A percentile compares a stretch with the other conserved stretches of the same genome.
phyloP scores from a whole-genome alignment of 2,113 vertebrate species.

The Candoia aspera region DNA sequence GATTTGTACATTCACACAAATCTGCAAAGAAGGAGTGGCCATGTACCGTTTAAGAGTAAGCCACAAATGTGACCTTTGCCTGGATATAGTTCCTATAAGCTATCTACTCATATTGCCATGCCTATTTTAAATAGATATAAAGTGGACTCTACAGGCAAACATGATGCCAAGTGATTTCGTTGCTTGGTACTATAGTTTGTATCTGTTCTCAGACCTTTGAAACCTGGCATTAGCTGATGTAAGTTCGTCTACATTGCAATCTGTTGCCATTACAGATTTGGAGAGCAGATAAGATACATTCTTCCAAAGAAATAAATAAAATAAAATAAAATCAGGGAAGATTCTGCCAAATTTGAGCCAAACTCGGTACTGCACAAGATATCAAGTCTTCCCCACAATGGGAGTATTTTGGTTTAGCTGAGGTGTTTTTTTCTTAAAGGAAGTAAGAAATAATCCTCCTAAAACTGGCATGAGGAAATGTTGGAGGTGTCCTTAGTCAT shows the following conservation, averaged over 20 bases:
- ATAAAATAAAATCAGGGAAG: background rate
- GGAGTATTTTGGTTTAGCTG: background rate
- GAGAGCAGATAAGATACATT: background rate
- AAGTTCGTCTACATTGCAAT: background rate
- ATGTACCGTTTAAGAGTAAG: background rate
- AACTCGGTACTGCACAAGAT: background rate
- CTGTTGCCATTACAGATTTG: slow-evolving; percentile 4
- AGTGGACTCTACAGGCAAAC: background rate
- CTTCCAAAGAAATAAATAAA: slow-evolving; percentile 15
- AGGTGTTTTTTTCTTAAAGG: background rate
- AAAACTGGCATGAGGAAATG: slow-evolving; percentile 8
- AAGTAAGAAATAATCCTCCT: background rate
- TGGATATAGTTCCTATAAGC: background rate
- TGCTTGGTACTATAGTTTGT: background rate
- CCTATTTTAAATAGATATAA: slow-evolving; percentile 1
- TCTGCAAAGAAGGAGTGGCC: background rate
- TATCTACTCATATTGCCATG: background rate
- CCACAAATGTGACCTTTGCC: background rate
- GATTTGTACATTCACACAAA: background rate
- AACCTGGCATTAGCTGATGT: background rate
- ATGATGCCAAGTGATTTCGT: background rate
- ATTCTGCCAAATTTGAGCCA: background rate
- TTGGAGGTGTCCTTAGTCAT: fast-evolving
- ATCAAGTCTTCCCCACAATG: background rate
- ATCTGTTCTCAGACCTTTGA: background rate